Percentiles rank a stretch among this genome's conserved stretches.
phyloP scores from a whole-genome alignment of 2,888 invertebrate species.

The Exephanes ischioxanthus region DNA sequence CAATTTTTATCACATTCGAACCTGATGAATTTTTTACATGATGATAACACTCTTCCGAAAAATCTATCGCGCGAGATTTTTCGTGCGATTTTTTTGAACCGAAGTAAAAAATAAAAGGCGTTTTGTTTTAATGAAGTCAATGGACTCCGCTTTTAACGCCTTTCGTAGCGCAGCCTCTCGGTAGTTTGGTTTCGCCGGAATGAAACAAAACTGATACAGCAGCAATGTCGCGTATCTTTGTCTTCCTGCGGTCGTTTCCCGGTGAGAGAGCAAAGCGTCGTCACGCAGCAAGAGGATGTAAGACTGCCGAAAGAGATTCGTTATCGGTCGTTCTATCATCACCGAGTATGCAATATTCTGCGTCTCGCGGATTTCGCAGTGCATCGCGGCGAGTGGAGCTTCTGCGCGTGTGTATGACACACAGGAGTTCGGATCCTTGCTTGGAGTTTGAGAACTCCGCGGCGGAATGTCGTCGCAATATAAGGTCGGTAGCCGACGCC shows the following conservation, averaged over 20 bases:
- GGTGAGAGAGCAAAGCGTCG: conserved; percentile 19
- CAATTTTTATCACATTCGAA: background rate
- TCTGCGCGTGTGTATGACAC: conserved; percentile 40
- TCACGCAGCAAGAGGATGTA: conserved; percentile 1
- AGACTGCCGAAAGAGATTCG: conserved; percentile 64
- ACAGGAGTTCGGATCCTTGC: conserved; percentile 19
- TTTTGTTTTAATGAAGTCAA: background rate
- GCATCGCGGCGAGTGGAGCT: conserved; percentile 35
- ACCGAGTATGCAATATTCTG: conserved; percentile 54
- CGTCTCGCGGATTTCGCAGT: background rate
- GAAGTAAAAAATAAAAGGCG: background rate
- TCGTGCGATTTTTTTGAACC: background rate
- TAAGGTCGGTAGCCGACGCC: conserved; percentile 57
- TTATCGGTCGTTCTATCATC: conserved; percentile 66
- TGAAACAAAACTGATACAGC: conserved; percentile 15
- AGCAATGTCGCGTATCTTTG: conserved; percentile 8
- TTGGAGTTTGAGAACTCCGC: conserved; percentile 40
- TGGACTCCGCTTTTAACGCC: background rate
- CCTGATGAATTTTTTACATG: background rate
- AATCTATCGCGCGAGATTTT: background rate
- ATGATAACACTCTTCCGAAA: background rate
- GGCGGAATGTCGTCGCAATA: conserved; percentile 62
- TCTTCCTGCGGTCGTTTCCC: background rate
- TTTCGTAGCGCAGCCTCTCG: background rate
- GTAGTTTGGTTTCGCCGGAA: background rate